These are phyloP conservation scores for Caenorhabditis afra DNA, from an alignment of 2,888 invertebrate species.

Conservation along the genomic window DNA sequence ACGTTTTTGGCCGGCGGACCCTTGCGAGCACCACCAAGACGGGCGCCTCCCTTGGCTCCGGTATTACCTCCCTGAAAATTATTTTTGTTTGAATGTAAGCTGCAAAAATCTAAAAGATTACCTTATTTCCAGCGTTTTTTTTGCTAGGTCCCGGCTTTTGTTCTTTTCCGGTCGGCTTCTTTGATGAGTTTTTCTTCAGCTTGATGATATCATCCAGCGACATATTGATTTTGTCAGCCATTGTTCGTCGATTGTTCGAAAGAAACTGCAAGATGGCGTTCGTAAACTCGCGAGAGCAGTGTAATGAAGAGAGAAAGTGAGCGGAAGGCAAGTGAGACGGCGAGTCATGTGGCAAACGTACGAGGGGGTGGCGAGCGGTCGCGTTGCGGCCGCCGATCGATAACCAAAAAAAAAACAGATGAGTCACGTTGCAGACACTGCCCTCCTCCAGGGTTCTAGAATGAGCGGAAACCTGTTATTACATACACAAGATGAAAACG, in stretches of 20 bases:
- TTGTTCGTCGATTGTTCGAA: conserved; percentile 15
- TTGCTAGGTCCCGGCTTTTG: conserved; percentile 12
- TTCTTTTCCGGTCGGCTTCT: conserved; percentile 3
- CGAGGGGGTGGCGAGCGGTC: conserved; percentile 25
- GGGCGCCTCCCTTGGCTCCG: neutral
- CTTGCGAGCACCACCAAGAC: conserved; percentile 25
- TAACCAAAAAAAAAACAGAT: neutral
- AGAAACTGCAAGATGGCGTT: conserved; percentile 1
- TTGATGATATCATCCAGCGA: conserved; percentile 60
- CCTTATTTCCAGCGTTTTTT: conserved; percentile 28
- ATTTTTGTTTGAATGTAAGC: neutral
- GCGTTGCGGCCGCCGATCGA: conserved; percentile 27
- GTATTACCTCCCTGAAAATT: conserved; percentile 13
- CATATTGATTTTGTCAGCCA: conserved; percentile 58
- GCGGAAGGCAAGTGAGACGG: neutral
- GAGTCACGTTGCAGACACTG: no score
- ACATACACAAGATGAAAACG: no score
- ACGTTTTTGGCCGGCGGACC: conserved; percentile 38
- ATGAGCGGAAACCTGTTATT: no score
- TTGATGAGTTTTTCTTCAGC: conserved; percentile 20
- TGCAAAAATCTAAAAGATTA: neutral
- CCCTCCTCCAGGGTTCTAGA: no score
- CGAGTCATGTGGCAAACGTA: conserved; percentile 2
- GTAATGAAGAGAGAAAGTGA: conserved; percentile 3
- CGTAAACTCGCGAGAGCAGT: neutral